Evolutionary conservation across 1,140 invertebrate genomes (phyloP), one percentile per base, ranked within the genome.

Genomic region (Solen grandis): DNA sequence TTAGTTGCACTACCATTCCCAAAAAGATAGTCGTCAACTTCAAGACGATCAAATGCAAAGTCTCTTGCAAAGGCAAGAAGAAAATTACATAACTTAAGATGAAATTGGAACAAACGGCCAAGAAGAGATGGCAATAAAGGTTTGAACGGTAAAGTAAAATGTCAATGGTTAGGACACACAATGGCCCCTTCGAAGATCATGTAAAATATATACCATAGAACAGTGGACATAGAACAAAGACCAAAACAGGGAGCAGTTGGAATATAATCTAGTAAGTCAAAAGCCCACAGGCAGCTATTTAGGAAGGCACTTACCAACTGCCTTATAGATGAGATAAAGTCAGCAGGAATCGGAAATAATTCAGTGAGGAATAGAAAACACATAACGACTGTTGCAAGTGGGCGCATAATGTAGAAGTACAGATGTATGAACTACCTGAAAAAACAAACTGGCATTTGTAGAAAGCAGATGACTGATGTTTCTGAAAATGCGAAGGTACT

Each of bases 381-480:
- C 1, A 29, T 29, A 2, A n/a, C 55, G 33, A 38, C 29, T 36
- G 38, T 29, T 54, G 19, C 68, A 19, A 31, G 52, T 1, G 74
- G 29, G n/a, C 63, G 75, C 13, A 35, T 29, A 22, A 78, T 78
- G 13, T 69, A 69, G 25, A 55, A 69, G 38, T 78, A 78, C 75
- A 54, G 75, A 78, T 78, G 75, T 60, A 46, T 78, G n/a, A 13
- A 38, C 16, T 41, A 35, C 4, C n/a, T 36, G 29, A 57, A 65
- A 57, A 38, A 36, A 69, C 19, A 35, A 50, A 68, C 62, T 25
- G 63, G 75, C 19, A 16, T 59, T 10, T 16, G 50, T 29, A 65
- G 74, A 57, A 77, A 77, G 19, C 27, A 66, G 13, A 14, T 66
- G 31, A 35, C 27, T 8, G 5, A 50, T n/a, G 2, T 5, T 19